phyloP scores from a whole-genome alignment of 1,140 invertebrate genomes.

The Drosophila lowei region DNA sequence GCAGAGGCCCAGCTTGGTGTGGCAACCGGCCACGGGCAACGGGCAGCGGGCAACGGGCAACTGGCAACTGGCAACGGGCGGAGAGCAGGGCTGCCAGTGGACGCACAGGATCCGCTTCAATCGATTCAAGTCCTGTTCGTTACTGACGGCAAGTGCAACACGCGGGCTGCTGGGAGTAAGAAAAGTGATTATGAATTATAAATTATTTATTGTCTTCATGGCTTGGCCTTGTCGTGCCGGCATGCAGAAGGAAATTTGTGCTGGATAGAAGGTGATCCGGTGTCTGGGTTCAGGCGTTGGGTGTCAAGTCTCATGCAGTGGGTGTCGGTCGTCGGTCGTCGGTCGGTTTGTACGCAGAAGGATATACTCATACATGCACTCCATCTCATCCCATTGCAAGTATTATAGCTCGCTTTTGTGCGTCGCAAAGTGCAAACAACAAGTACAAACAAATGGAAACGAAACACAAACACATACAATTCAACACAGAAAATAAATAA shows the following conservation, averaged over 20 bases:
- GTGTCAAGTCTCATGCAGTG: constrained; percentile 45
- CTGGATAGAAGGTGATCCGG: not conserved
- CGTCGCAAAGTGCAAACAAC: constrained; percentile 11
- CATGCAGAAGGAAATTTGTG: constrained; percentile 45
- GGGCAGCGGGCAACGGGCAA: not conserved
- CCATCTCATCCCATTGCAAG: not conserved
- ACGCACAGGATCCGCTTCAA: constrained; percentile 32
- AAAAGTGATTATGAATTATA: constrained; percentile 57
- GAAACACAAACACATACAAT: constrained; percentile 32
- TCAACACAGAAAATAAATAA: constrained; percentile 46
- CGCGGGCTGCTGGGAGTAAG: constrained; percentile 42
- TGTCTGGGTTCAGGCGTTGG: not conserved
- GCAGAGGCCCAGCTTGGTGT: constrained; percentile 25
- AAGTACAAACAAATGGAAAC: constrained; percentile 31
- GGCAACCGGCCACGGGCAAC: constrained; percentile 3
- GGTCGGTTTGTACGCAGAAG: constrained; percentile 10
- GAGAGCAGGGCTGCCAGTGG: not conserved
- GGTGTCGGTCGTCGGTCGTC: constrained; percentile 1
- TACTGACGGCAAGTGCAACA: constrained; percentile 4
- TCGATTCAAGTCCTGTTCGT: constrained; percentile 12
- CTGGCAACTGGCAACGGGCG: constrained; percentile 2
- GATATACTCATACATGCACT: not conserved
- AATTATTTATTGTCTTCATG: constrained; percentile 44
- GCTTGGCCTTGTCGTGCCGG: constrained; percentile 47
- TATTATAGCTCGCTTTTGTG: constrained; percentile 31